Evolutionary conservation across 1,140 invertebrate genomes (phyloP).

Genomic region (Homalodisca vitripennis): DNA sequence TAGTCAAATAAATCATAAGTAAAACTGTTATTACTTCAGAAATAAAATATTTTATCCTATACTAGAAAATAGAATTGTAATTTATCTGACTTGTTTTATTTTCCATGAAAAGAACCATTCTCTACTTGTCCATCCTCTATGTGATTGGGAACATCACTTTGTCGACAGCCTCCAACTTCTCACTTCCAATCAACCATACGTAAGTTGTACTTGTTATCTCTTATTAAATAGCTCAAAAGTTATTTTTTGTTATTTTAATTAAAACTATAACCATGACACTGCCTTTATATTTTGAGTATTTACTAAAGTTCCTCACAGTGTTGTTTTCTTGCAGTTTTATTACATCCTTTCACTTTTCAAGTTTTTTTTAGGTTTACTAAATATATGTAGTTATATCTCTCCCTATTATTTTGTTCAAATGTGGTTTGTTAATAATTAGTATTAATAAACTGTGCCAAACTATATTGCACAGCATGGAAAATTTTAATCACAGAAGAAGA

Average conservation of each 20-base stretch:
- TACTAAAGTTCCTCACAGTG: not conserved
- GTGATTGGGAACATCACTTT: slow-evolving; percentile 79
- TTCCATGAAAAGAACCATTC: slow-evolving; percentile 62
- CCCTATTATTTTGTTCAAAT: no score
- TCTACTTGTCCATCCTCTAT: slow-evolving; percentile 87
- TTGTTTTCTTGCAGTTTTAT: not conserved
- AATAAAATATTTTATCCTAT: not conserved
- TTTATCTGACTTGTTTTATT: slow-evolving; percentile 31
- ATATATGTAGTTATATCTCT: not conserved
- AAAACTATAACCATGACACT: not conserved
- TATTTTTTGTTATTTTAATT: slow-evolving; percentile 25
- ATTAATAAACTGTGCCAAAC: no score
- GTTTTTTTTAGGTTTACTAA: not conserved
- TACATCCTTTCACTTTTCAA: no score
- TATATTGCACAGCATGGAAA: no score
- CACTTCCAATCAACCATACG: slow-evolving; percentile 18
- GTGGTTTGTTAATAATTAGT: no score
- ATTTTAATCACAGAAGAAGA: no score
- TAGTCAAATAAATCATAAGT: not conserved
- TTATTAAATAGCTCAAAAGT: not conserved
- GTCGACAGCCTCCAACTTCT: slow-evolving; percentile 58
- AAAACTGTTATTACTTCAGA: not conserved
- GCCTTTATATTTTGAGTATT: not conserved
- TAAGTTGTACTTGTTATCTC: slow-evolving; percentile 9
- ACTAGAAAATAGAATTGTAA: not conserved